Evolutionary conservation across 2,113 vertebrate species (phyloP).

Genomic region (Gobiocypris rarus): DNA sequence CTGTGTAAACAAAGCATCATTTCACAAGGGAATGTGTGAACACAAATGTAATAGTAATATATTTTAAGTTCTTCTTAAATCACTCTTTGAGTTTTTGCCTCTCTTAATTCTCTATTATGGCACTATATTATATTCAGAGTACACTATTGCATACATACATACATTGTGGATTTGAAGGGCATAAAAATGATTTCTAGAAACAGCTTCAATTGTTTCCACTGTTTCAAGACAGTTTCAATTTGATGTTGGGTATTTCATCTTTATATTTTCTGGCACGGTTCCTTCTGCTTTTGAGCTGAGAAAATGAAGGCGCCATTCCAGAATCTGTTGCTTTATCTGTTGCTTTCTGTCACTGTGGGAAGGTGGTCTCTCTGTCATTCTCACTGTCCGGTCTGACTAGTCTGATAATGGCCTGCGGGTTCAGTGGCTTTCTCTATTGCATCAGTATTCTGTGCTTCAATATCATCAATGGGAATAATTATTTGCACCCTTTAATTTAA

Average conservation of each 20-base stretch:
- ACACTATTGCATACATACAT: background rate
- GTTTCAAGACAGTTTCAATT: no score
- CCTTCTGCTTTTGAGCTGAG: background rate
- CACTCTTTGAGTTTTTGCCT: background rate
- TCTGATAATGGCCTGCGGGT: background rate
- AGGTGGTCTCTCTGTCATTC: constrained; percentile 67
- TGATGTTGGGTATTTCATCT: background rate
- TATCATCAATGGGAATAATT: background rate
- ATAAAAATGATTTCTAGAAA: background rate
- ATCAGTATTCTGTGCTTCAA: background rate
- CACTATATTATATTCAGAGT: background rate
- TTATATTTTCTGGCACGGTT: background rate
- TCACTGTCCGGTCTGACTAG: background rate
- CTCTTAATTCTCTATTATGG: background rate
- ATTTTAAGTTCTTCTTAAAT: background rate
- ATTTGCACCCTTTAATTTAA: background rate
- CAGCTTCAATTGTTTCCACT: no score
- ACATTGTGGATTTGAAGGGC: background rate
- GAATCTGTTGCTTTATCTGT: no score
- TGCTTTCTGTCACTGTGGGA: constrained; percentile 69
- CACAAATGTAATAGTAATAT: background rate
- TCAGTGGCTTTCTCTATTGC: background rate
- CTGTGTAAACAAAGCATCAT: background rate
- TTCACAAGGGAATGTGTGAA: background rate
- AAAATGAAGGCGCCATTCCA: background rate